These are phyloP conservation scores for Sebastolobus alascanus DNA, from an alignment of 2,797 vertebrate genomes.

Conservation along the genomic window DNA sequence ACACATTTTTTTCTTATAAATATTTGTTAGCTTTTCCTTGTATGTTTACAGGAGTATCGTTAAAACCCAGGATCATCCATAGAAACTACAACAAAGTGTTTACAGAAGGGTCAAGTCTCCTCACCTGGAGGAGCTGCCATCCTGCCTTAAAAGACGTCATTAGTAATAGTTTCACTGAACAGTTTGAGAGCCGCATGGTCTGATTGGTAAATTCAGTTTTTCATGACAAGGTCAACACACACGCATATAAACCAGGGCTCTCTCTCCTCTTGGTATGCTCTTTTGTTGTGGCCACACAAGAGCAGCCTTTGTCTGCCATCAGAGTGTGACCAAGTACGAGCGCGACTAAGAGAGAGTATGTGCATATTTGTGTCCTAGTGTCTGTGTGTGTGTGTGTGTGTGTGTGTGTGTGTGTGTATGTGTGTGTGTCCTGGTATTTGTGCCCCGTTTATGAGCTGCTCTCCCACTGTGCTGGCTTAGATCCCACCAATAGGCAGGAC, in stretches of 20 bases:
- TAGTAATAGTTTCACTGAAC: constrained; percentile 15
- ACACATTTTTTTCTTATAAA: not conserved
- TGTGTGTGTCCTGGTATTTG: constrained; percentile 49
- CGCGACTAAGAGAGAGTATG: constrained; percentile 45
- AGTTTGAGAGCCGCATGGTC: constrained; percentile 2
- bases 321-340: constrained; percentile 50
- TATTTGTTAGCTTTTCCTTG: constrained; percentile 4
- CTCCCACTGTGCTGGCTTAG: constrained; percentile 59
- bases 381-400: constrained; percentile 36
- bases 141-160: constrained; percentile 1
- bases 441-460: constrained; percentile 39
- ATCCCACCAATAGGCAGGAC: constrained; percentile 27
- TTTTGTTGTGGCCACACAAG: constrained; percentile 79
- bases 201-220: constrained; percentile 28
- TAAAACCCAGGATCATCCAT: not conserved
- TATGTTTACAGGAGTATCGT: not conserved
- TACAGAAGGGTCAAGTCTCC: constrained; percentile 3
- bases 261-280: constrained; percentile 46
- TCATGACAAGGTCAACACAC: constrained; percentile 3
- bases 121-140: constrained; percentile 52
- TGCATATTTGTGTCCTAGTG: constrained; percentile 60
- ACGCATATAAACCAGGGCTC: constrained; percentile 30
- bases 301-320: constrained; percentile 75
- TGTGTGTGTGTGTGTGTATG: constrained; percentile 22
- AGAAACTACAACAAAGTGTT: constrained; percentile 5